phyloP scores from a whole-genome alignment of 2,888 invertebrate genomes.

The Chelonus formosanus region DNA sequence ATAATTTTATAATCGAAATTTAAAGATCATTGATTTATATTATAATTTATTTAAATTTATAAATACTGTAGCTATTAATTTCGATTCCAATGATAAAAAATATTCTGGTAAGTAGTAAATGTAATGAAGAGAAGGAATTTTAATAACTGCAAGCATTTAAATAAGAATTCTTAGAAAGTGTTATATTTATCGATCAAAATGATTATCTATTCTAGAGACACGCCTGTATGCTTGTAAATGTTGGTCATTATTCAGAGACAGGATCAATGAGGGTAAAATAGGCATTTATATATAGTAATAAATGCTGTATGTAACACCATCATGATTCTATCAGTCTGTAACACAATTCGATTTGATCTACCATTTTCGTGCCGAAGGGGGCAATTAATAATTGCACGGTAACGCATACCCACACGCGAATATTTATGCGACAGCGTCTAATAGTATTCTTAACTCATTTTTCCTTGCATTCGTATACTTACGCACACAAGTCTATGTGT shows the following conservation, averaged over 20 bases:
- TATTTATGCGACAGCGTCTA: slow-evolving; percentile 54
- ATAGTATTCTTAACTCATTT: slow-evolving; percentile 34
- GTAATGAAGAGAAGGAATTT: no score
- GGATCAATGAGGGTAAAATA: slow-evolving; percentile 20
- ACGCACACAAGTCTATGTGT: slow-evolving; percentile 25
- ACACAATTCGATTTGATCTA: slow-evolving; percentile 34
- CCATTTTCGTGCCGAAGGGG: slow-evolving; percentile 40
- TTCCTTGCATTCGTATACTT: slow-evolving; percentile 10
- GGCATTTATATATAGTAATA: slow-evolving; percentile 1
- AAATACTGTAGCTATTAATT: no score
- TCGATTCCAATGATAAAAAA: no score
- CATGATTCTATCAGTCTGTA: slow-evolving; percentile 25
- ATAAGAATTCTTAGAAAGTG: no score
- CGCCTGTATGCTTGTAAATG: background rate
- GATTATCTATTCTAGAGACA: background rate
- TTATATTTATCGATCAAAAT: background rate
- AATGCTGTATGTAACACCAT: slow-evolving; percentile 7
- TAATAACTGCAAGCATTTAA: no score
- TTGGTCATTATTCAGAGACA: slow-evolving; percentile 5
- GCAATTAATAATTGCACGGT: slow-evolving; percentile 57
- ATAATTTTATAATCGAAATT: no score
- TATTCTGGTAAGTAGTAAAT: no score
- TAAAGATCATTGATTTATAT: no score
- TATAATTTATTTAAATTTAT: no score
- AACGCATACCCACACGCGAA: slow-evolving; percentile 53